A percentile compares a stretch with the other conserved stretches of the same genome.
phyloP scores from a whole-genome alignment of 2,888 invertebrate species.

The Apamea monoglypha region DNA sequence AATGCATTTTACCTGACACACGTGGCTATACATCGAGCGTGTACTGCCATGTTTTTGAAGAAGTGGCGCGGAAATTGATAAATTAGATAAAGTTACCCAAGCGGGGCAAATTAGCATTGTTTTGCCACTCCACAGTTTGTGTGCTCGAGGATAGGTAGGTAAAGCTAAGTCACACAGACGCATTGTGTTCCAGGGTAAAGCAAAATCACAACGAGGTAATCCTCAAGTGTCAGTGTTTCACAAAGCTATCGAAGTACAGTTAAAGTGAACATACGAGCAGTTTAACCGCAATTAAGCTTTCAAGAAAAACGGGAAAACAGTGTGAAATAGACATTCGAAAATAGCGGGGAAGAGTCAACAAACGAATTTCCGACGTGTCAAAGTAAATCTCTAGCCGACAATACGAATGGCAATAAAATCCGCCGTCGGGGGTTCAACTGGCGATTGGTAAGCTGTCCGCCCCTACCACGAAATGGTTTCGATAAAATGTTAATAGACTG shows the following conservation, averaged over 20 bases:
- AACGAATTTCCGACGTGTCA: constrained; percentile 88
- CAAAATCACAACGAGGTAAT: constrained; percentile 40
- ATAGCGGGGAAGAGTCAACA: constrained; percentile 83
- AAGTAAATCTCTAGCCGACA: constrained; percentile 88
- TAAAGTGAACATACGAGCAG: constrained; percentile 54
- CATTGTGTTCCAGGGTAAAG: neutral
- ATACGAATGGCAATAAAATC: constrained; percentile 90
- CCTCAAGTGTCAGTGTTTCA: constrained; percentile 45
- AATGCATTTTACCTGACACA: constrained; percentile 81
- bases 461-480: constrained; percentile 74
- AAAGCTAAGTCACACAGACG: constrained; percentile 31
- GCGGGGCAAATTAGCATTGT: constrained; percentile 49
- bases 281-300: constrained; percentile 71
- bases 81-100: constrained; percentile 56
- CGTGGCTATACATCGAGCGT: constrained; percentile 63
- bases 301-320: constrained; percentile 73
- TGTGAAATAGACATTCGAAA: constrained; percentile 72
- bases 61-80: constrained; percentile 62
- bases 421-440: constrained; percentile 79
- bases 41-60: constrained; percentile 59
- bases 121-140: constrained; percentile 37
- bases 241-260: constrained; percentile 44
- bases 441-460: constrained; percentile 82
- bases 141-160: neutral
- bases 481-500: constrained; percentile 47